Evolutionary conservation across 2,888 invertebrate species (phyloP).

Genomic region (Crocallis elinguaria): DNA sequence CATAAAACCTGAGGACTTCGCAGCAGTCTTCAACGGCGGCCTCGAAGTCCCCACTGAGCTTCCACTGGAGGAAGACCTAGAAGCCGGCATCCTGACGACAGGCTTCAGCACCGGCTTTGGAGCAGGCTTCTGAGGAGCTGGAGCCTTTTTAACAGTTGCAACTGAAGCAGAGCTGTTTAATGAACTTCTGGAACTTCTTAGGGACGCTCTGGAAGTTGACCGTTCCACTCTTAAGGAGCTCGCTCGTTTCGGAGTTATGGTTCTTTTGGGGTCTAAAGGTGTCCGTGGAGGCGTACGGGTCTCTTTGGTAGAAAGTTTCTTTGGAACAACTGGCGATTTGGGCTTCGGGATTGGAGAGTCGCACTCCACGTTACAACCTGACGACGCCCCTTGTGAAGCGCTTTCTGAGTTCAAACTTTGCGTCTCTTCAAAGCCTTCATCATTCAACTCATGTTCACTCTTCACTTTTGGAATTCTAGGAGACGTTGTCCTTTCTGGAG

Average conservation of each 20-base stretch:
- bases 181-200: constrained; percentile 93
- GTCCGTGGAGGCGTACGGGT: constrained; percentile 68
- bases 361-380: constrained; percentile 88
- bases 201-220: constrained; percentile 91
- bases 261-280: constrained; percentile 63
- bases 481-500: constrained; percentile 67
- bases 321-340: constrained; percentile 72
- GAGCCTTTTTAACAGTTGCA: constrained; percentile 90
- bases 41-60: constrained; percentile 79
- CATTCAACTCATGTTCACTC: constrained; percentile 90
- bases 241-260: constrained; percentile 60
- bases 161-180: constrained; percentile 92
- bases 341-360: constrained; percentile 81
- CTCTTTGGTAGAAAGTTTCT: constrained; percentile 82
- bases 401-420: constrained; percentile 95
- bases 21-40: constrained; percentile 68
- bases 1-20: constrained; percentile 89
- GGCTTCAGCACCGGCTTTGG: constrained; percentile 78
- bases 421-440: constrained; percentile 96
- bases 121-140: constrained; percentile 73
- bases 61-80: constrained; percentile 76
- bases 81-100: constrained; percentile 73
- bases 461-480: constrained; percentile 82
- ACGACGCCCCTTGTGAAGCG: constrained; percentile 93
- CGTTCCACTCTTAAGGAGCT: constrained; percentile 87